Conservation (phyloP, 2,113 vertebrate species). For the Microtus richardsoni region DNA sequence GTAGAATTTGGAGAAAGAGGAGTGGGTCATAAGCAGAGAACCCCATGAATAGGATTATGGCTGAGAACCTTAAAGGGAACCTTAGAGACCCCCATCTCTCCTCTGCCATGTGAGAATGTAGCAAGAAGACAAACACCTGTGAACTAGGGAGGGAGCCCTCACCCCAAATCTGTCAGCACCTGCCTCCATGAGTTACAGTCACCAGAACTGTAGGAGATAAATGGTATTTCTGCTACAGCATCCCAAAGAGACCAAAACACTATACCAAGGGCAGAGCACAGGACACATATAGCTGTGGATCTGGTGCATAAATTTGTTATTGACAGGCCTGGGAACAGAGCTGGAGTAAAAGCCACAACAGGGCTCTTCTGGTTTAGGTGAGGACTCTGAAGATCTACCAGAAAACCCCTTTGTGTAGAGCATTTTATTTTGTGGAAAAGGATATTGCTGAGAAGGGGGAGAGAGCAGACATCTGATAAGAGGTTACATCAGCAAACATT, state of each 20-base stretch:
- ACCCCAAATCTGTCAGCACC: background rate
- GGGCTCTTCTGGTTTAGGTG: background rate
- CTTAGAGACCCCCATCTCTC: background rate
- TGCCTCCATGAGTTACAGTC: background rate
- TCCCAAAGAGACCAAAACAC: background rate
- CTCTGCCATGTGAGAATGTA: background rate
- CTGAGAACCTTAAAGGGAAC: background rate
- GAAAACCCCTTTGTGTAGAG: background rate
- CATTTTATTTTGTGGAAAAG: background rate
- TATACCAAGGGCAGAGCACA: background rate
- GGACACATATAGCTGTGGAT: rapidly evolving
- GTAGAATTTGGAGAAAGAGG: background rate
- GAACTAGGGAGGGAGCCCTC: background rate
- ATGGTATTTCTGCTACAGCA: background rate
- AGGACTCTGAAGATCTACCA: background rate
- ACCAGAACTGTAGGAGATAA: background rate
- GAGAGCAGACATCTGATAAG: background rate
- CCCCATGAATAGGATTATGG: background rate
- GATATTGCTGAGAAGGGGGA: background rate
- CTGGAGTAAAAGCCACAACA: background rate
- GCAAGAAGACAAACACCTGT: background rate
- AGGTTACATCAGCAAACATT: background rate
- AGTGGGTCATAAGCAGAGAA: background rate
- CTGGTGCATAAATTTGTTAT: background rate
- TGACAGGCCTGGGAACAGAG: background rate